Conservation (phyloP, 1,140 invertebrate genomes). For the Physella acuta region DNA sequence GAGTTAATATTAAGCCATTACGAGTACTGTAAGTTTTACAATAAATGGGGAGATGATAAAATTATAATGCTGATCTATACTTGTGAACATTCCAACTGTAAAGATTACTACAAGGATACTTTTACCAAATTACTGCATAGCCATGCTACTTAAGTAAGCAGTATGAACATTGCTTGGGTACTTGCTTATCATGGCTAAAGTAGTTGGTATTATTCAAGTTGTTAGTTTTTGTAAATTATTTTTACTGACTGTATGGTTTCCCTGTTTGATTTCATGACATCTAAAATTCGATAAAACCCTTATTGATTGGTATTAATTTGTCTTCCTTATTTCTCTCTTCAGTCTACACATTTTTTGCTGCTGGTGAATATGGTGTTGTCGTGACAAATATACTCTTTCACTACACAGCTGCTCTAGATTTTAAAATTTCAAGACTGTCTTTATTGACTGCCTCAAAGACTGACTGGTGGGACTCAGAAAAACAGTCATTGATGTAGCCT, state of each 20-base stretch:
- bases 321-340: conserved; percentile 39
- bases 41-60: too few relatives aligned
- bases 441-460: not conserved
- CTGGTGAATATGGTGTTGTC: conserved; percentile 89
- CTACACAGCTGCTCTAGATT: conserved; percentile 50
- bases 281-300: not conserved
- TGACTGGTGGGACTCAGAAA: too few relatives aligned
- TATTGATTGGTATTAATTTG: not conserved
- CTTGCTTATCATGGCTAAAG: not conserved
- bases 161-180: too few relatives aligned
- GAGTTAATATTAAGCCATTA: too few relatives aligned
- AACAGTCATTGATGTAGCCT: too few relatives aligned
- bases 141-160: too few relatives aligned
- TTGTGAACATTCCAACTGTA: too few relatives aligned
- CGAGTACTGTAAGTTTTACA: too few relatives aligned
- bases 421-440: conserved; percentile 11
- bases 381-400: conserved; percentile 92
- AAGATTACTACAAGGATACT: too few relatives aligned
- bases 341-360: conserved; percentile 93
- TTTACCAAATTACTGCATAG: too few relatives aligned
- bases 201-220: not conserved
- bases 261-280: not conserved
- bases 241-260: not conserved
- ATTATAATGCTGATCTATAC: too few relatives aligned
- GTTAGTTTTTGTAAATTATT: not conserved